Percentiles rank a stretch among this genome's conserved stretches.
Conservation (phyloP, 1,140 invertebrate genomes). For the Scaptomyza graminum region DNA sequence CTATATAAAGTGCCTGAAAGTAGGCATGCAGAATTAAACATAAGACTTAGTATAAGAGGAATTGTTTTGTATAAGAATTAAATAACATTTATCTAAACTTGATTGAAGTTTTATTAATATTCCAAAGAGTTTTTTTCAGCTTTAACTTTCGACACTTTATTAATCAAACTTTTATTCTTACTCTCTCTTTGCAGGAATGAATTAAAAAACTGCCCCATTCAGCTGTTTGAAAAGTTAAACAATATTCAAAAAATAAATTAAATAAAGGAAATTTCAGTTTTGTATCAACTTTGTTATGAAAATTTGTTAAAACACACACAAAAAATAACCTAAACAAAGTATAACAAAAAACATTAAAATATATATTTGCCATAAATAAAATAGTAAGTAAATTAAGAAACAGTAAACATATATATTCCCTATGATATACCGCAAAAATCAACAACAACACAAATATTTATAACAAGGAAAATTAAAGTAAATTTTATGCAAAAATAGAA, state of each 20-base stretch:
- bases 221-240: slow-evolving; percentile 32
- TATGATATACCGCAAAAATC: slow-evolving; percentile 5
- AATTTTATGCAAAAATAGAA: slow-evolving; percentile 74
- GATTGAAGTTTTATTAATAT: not conserved
- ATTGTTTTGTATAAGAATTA: not conserved
- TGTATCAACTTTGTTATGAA: slow-evolving; percentile 55
- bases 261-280: slow-evolving; percentile 23
- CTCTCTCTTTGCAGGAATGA: slow-evolving; percentile 58
- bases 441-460: no score
- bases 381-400: slow-evolving; percentile 56
- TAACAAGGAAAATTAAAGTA: slow-evolving; percentile 37
- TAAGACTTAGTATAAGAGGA: not conserved
- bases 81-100: not conserved
- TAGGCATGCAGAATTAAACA: slow-evolving; percentile 46
- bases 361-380: slow-evolving; percentile 59
- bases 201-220: not conserved
- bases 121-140: not conserved
- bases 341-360: slow-evolving; percentile 39
- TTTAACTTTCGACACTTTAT: no score
- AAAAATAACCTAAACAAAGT: slow-evolving; percentile 30
- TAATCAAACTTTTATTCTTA: not conserved
- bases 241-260: slow-evolving; percentile 21
- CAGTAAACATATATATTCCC: slow-evolving; percentile 61
- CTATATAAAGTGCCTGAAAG: slow-evolving; percentile 43
- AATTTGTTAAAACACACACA: slow-evolving; percentile 49